Evolutionary conservation across 2,113 vertebrate species (phyloP).

Genomic region (Syngnathus floridae): DNA sequence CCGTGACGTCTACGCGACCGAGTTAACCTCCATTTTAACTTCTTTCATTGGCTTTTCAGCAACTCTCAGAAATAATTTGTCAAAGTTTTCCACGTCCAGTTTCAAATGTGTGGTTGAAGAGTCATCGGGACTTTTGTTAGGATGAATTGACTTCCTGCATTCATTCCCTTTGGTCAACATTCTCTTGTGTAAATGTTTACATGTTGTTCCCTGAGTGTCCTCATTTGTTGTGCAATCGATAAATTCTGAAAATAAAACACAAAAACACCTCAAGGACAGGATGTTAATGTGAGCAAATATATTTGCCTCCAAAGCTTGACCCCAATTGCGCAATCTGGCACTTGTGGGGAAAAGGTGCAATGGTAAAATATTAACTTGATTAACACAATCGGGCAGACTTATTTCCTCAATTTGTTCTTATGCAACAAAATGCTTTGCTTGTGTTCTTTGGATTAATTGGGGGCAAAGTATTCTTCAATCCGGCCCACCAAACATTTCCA

Average conservation of each 20-base stretch:
- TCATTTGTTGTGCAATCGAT: background rate
- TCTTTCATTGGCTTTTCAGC: no score
- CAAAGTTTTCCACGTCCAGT: no score
- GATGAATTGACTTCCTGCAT: background rate
- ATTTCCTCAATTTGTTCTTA: slow-evolving; percentile 18
- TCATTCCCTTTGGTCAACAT: background rate
- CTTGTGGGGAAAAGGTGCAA: slow-evolving; percentile 1
- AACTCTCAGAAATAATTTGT: no score
- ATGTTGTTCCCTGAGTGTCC: background rate
- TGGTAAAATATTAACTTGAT: slow-evolving; percentile 29
- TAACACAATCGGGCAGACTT: background rate
- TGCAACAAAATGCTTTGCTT: background rate
- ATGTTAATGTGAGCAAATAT: background rate
- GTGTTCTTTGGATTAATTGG: background rate
- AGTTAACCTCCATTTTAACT: no score
- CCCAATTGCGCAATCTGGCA: background rate
- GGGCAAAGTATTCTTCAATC: background rate
- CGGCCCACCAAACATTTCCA: background rate
- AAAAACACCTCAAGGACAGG: background rate
- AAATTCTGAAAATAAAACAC: background rate
- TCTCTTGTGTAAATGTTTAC: background rate
- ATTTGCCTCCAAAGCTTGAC: background rate
- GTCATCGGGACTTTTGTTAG: background rate
- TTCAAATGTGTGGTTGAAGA: background rate
- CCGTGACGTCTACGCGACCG: no score